Evolutionary conservation across 2,888 invertebrate species (phyloP).

Genomic region (Cephonodes hylas): DNA sequence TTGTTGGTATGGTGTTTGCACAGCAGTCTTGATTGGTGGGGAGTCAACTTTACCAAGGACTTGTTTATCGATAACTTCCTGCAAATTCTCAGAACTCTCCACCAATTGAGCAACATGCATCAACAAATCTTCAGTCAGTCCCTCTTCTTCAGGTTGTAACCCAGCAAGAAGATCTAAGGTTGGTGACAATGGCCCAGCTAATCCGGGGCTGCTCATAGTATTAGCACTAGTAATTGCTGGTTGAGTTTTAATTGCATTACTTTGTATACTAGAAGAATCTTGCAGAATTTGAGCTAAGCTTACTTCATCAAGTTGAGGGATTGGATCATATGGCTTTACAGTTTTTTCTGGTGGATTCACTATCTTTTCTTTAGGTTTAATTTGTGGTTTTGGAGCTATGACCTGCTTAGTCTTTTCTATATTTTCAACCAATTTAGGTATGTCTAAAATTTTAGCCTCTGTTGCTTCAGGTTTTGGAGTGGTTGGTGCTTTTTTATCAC

Average conservation of each 20-base stretch:
- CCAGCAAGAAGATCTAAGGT: conserved; percentile 81
- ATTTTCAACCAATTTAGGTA: conserved; percentile 30
- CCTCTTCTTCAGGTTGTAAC: conserved; percentile 83
- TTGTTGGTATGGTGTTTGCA: conserved; percentile 41
- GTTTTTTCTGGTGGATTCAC: conserved; percentile 45
- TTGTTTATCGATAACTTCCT: conserved; percentile 87
- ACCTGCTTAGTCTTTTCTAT: conserved; percentile 41
- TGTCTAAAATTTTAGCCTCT: conserved; percentile 34
- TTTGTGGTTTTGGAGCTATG: conserved; percentile 44
- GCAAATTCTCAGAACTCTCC: conserved; percentile 84
- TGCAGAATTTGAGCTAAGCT: conserved; percentile 75
- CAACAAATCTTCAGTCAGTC: conserved; percentile 85
- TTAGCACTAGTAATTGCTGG: conserved; percentile 51
- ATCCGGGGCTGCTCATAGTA: conserved; percentile 71
- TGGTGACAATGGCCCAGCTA: conserved; percentile 80
- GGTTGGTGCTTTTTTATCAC: conserved; percentile 39
- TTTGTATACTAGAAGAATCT: conserved; percentile 55
- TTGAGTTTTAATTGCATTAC: conserved; percentile 53
- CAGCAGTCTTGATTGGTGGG: conserved; percentile 38
- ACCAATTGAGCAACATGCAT: conserved; percentile 88
- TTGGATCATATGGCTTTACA: conserved; percentile 61
- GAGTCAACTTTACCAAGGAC: conserved; percentile 76
- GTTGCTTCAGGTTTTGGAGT: conserved; percentile 30
- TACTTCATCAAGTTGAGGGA: conserved; percentile 74
- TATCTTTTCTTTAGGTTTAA: conserved; percentile 48